Percentiles rank a stretch among this genome's conserved stretches.
Evolutionary conservation across 2,113 vertebrate species (phyloP).

Genomic region (Alligator mississippiensis): DNA sequence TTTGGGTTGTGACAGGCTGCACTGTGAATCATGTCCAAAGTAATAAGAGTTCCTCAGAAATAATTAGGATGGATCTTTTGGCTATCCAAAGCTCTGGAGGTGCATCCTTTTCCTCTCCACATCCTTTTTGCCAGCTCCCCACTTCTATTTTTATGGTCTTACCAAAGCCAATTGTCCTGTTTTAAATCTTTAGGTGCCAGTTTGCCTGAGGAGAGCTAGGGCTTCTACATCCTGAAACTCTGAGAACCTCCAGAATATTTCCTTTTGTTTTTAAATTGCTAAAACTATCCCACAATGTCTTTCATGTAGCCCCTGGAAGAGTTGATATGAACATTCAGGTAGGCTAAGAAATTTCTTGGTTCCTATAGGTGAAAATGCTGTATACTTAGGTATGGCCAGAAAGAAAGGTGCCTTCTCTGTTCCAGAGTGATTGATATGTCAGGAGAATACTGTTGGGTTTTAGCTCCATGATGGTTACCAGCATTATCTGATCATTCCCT

Average conservation of each 20-base stretch:
- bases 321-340: fast-evolving
- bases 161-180: neutral
- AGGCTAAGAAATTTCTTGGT: neutral
- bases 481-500: constrained; percentile 72
- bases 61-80: neutral
- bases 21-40: neutral
- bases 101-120: neutral
- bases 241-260: neutral
- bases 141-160: neutral
- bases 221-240: neutral
- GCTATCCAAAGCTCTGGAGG: neutral
- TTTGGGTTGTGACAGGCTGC: too few relatives aligned
- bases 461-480: constrained; percentile 23
- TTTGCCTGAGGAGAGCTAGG: neutral
- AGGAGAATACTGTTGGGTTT: constrained; percentile 40
- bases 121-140: neutral
- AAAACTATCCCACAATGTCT: neutral
- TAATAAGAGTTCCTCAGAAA: neutral
- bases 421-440: constrained; percentile 15
- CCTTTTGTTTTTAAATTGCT: neutral
- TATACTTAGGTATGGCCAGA: neutral
- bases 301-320: fast-evolving
- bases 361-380: constrained; percentile 3
- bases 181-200: neutral
- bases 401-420: constrained; percentile 1